phyloP scores from a whole-genome alignment of 2,888 invertebrate species.

The Drosophila recens region DNA sequence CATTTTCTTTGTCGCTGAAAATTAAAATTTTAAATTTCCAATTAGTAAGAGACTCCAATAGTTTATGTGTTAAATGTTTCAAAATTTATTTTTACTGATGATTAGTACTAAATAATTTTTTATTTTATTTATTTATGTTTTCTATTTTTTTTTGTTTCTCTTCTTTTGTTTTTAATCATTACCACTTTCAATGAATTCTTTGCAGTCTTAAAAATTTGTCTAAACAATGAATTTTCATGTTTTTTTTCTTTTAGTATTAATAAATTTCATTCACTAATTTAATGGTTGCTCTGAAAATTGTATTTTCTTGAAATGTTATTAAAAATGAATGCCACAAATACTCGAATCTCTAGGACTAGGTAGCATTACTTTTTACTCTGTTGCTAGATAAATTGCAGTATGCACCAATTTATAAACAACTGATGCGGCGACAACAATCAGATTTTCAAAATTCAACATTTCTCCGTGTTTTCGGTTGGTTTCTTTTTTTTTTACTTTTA shows the following conservation, averaged over 20 bases:
- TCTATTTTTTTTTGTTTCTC: slow-evolving; percentile 45
- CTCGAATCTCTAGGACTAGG: slow-evolving; percentile 44
- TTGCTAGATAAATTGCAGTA: slow-evolving; percentile 58
- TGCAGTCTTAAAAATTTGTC: slow-evolving; percentile 85
- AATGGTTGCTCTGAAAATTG: slow-evolving; percentile 58
- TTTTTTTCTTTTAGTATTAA: slow-evolving; percentile 28
- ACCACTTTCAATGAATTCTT: slow-evolving; percentile 84
- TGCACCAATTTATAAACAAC: slow-evolving; percentile 55
- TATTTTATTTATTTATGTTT: slow-evolving; percentile 57
- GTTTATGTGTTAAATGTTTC: slow-evolving; percentile 65
- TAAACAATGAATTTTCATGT: slow-evolving; percentile 82
- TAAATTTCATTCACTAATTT: slow-evolving; percentile 57
- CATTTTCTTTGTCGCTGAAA: neutral
- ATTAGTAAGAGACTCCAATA: slow-evolving; percentile 1
- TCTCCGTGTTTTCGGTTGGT: slow-evolving; percentile 12
- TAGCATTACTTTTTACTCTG: slow-evolving; percentile 34
- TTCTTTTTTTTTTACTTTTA: slow-evolving; percentile 29
- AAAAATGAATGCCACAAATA: slow-evolving; percentile 59
- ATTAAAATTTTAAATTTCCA: neutral
- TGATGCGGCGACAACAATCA: slow-evolving; percentile 75
- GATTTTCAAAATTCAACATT: slow-evolving; percentile 73
- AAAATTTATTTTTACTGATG: slow-evolving; percentile 71
- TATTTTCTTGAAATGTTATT: slow-evolving; percentile 55
- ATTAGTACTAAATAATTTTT: slow-evolving; percentile 78
- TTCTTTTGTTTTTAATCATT: slow-evolving; percentile 66